Percentiles rank a stretch among this genome's conserved stretches.
Evolutionary conservation across 1,140 invertebrate species (phyloP).

Genomic region (Musca domestica): DNA sequence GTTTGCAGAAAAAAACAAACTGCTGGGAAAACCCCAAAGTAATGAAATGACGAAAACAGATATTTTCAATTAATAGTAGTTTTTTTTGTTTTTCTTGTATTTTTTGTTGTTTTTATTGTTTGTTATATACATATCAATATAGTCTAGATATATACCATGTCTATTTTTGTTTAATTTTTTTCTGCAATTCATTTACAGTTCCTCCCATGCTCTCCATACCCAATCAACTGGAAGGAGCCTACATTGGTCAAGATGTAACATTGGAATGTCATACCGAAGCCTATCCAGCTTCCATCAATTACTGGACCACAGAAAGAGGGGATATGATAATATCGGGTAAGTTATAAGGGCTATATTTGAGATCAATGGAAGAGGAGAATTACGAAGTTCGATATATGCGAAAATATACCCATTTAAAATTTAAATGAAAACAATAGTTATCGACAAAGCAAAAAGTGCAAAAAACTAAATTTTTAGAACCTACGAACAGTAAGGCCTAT

Average conservation of each 20-base stretch:
- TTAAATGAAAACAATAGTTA: too few relatives aligned
- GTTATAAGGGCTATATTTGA: conserved; percentile 39
- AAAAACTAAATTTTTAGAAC: too few relatives aligned
- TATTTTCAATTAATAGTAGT: background rate
- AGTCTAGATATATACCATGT: background rate
- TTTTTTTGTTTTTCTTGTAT: background rate
- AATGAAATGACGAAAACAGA: too few relatives aligned
- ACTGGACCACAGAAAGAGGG: conserved; percentile 80
- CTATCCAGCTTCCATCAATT: conserved; percentile 84
- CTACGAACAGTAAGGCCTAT: too few relatives aligned
- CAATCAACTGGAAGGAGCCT: conserved; percentile 80
- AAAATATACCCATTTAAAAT: too few relatives aligned
- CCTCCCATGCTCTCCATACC: conserved; percentile 85
- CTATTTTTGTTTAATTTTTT: background rate
- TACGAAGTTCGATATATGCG: too few relatives aligned
- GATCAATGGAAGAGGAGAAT: too few relatives aligned
- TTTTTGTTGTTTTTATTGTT: background rate
- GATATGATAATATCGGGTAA: conserved; percentile 88
- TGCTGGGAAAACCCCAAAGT: too few relatives aligned
- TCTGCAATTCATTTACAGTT: conserved; percentile 57
- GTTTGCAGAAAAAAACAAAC: too few relatives aligned
- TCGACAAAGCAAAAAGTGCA: too few relatives aligned
- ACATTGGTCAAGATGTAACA: conserved; percentile 76
- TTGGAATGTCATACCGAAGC: conserved; percentile 85
- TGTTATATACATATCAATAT: background rate